These are phyloP conservation scores for Hyppa rectilinea DNA, from an alignment of 2,888 invertebrate genomes.

Conservation along the genomic window DNA sequence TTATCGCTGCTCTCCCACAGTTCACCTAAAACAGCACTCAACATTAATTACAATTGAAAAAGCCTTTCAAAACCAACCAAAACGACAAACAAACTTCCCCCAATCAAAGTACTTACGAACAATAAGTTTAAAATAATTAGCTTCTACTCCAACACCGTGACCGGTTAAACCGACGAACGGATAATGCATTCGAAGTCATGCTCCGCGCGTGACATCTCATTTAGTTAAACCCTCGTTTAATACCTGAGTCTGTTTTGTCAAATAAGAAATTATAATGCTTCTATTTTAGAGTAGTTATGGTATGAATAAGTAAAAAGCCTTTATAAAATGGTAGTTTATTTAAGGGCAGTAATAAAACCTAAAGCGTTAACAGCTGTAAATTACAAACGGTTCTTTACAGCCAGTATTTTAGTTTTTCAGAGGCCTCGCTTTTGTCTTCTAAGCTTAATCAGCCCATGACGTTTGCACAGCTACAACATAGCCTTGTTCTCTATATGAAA, in stretches of 20 bases:
- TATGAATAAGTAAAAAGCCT: not conserved
- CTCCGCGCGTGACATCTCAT: conserved; percentile 52
- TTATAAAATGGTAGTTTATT: too few relatives aligned
- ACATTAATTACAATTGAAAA: not conserved
- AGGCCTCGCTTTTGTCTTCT: not conserved
- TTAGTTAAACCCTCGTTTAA: conserved; percentile 34
- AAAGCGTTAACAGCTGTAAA: not conserved
- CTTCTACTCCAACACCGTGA: conserved; percentile 31
- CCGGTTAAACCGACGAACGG: conserved; percentile 9
- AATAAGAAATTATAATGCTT: not conserved
- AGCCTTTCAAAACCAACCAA: not conserved
- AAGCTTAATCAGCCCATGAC: too few relatives aligned
- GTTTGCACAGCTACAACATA: too few relatives aligned
- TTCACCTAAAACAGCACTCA: not conserved
- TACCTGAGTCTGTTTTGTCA: conserved; percentile 20
- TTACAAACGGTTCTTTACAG: not conserved
- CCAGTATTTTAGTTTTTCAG: not conserved
- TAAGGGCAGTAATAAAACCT: too few relatives aligned
- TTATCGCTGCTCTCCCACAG: not conserved
- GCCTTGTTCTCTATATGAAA: too few relatives aligned
- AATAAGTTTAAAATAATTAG: conserved; percentile 58
- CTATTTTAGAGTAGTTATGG: not conserved
- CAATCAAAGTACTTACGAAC: conserved; percentile 29
- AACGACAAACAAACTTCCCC: not conserved
- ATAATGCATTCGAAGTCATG: conserved; percentile 58